Evolutionary conservation across 1,140 invertebrate genomes (phyloP).

Genomic region (Batillaria attramentaria): DNA sequence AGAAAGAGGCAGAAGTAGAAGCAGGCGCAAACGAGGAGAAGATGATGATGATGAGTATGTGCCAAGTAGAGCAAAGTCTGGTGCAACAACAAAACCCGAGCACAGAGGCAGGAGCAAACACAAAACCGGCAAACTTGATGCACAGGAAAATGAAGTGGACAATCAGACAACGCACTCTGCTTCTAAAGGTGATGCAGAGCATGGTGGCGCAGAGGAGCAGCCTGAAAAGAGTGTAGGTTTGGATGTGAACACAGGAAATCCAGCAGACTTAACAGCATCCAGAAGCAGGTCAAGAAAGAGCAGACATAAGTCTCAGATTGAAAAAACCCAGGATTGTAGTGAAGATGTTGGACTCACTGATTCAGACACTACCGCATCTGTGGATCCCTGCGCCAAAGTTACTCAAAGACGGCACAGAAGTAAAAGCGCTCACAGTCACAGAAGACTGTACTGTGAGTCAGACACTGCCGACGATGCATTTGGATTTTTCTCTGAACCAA

Average conservation of each 20-base stretch:
- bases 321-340: neutral
- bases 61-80: slow-evolving; percentile 43
- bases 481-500: neutral
- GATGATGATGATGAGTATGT: slow-evolving; percentile 25
- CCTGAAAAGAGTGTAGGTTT: slow-evolving; percentile 2
- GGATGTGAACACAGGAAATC: neutral
- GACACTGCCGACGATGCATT: neutral
- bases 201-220: slow-evolving; percentile 11
- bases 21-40: neutral
- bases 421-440: neutral
- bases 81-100: neutral
- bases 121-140: too few species aligned
- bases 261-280: neutral
- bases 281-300: neutral
- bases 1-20: neutral
- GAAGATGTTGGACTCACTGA: neutral
- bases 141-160: neutral
- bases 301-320: neutral
- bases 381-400: neutral
- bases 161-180: neutral
- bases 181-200: slow-evolving; percentile 17
- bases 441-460: slow-evolving; percentile 4
- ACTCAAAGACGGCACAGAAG: slow-evolving; percentile 25
- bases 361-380: neutral
- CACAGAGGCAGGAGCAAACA: slow-evolving; percentile 23